Base-by-base conservation (phyloP, 1,140 invertebrate genomes). In the Drosophila aff. region DNA sequence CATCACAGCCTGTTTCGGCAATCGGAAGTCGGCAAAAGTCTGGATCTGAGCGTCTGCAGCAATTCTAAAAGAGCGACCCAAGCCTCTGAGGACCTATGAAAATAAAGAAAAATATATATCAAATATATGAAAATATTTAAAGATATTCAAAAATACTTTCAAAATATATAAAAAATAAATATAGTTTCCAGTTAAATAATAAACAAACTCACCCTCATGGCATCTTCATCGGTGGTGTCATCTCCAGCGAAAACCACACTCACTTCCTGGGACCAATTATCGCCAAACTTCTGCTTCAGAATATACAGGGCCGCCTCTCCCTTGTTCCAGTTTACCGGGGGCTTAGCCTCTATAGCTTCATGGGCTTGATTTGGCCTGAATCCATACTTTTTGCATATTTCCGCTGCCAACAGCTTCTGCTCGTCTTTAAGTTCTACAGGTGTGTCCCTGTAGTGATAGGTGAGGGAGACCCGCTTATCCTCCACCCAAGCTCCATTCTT, bases 251-350 rank as follows among this genome's bases (percentile, higher is more conserved):
- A 98, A 71, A 98, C 97, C 73, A 97, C 97, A 69, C 96, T 94
- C 61, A 97, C 96, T 33, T 97, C 94, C 91, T 98, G 95, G 66
- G 95, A 95, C 97, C 97, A 98, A 92, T 97, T 96, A 0, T 97
- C 94, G 1, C 97, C 97, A 91, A 98, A 98, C 0, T 97, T 96
- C 2, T 96, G 97, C 61, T 97, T 95, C n/a, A 98, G 92, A 68
- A 98, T 98, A 87, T 98, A 97, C 69, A 98, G 96, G 0, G 96
- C 97, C 21, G 97, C 97, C 50, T 97, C 95, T 81, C 93, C 97
- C 92, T 98, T 98, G 90, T 98, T 96, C 97, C 97, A 98, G 81
- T 97, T 95, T 1, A 98, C 97, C 3, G 97, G 97, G 11, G 97
- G 97, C 80, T 97, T 96, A 0, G 97, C 97, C 93, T 98, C 97